Percentiles rank a stretch among this genome's conserved stretches.
Evolutionary conservation across 2,797 vertebrate genomes (phyloP).

Genomic region (Lagodon rhomboides): DNA sequence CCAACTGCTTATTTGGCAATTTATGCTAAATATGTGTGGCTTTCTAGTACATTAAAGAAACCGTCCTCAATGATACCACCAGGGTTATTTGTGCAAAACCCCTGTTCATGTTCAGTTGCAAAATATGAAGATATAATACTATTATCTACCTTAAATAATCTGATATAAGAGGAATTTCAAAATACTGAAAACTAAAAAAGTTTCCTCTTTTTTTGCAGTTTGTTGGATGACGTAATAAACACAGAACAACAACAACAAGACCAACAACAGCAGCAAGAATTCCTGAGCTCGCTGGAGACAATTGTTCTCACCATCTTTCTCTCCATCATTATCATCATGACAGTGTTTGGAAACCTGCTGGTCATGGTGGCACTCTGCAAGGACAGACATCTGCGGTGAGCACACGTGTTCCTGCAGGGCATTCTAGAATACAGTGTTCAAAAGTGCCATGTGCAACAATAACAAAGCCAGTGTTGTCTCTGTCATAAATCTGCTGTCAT

Average conservation of each 20-base stretch:
- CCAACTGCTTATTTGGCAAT: too few species aligned
- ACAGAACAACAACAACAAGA: conserved; percentile 58
- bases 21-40: not conserved
- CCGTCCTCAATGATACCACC: not conserved
- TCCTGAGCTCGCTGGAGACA: conserved; percentile 76
- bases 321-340: conserved; percentile 86
- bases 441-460: not conserved
- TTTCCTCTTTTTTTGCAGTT: conserved; percentile 66
- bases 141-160: not conserved
- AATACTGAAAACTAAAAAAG: not conserved
- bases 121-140: not conserved
- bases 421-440: not conserved
- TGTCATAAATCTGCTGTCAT: not conserved
- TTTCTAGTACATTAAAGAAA: not conserved
- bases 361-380: conserved; percentile 90
- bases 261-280: conserved; percentile 64
- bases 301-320: conserved; percentile 83
- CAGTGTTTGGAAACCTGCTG: conserved; percentile 87
- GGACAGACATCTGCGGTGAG: conserved; percentile 87
- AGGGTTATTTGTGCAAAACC: not conserved
- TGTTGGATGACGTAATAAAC: conserved; percentile 77
- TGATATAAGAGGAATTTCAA: not conserved
- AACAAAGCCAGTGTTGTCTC: not conserved
- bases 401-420: not conserved
- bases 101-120: not conserved